These are phyloP conservation scores for Trichonephila clavata DNA, from an alignment of 1,140 invertebrate species.

Conservation along the genomic window DNA sequence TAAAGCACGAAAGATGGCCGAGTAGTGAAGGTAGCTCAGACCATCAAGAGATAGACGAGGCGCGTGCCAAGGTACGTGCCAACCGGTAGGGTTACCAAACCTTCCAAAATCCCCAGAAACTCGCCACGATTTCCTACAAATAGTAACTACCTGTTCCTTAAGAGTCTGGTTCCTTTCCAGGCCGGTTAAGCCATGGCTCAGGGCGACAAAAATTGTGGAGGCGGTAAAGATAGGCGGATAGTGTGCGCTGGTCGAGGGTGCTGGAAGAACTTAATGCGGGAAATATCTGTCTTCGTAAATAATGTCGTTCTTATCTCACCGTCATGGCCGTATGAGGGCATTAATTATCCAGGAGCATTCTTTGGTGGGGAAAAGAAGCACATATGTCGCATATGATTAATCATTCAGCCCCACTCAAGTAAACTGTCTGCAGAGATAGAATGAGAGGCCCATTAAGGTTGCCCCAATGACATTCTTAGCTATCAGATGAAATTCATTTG, in stretches of 20 bases:
- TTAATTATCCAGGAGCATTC: constrained; percentile 25
- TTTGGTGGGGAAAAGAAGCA: not conserved
- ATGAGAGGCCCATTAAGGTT: not conserved
- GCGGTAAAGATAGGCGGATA: constrained; percentile 27
- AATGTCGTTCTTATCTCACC: constrained; percentile 40
- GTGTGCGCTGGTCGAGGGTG: not conserved
- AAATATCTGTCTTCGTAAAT: constrained; percentile 47
- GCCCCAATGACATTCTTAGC: not conserved
- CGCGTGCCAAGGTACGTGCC: constrained; percentile 10
- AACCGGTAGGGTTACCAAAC: constrained; percentile 43
- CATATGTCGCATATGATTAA: constrained; percentile 27
- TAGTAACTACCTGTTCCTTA: constrained; percentile 3
- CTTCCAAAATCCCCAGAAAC: not conserved
- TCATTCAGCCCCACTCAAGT: constrained; percentile 24
- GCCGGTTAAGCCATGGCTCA: constrained; percentile 2
- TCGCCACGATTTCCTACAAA: constrained; percentile 19
- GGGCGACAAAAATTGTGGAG: constrained; percentile 47
- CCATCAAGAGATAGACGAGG: not conserved
- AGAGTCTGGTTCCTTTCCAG: not conserved
- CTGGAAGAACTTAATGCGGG: not conserved
- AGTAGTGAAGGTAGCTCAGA: not conserved
- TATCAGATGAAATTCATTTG: not conserved
- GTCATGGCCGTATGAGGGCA: not conserved
- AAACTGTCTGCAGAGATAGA: not conserved
- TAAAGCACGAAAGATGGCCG: not conserved